phyloP scores from a whole-genome alignment of 1,140 invertebrate genomes.

The Zaprionus capensis region DNA sequence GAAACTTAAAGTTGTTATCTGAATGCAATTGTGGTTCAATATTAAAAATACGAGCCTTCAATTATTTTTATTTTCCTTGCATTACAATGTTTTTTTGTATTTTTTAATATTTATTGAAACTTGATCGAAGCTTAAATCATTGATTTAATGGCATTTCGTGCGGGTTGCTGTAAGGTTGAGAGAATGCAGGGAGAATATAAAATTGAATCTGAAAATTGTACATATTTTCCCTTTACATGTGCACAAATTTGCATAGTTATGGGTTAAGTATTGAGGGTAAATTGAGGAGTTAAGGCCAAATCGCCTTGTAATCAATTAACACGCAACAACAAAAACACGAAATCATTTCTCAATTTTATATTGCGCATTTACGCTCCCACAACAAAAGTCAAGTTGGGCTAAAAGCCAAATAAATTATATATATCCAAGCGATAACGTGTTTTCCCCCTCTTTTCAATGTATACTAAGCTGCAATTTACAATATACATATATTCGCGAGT shows the following conservation, averaged over 20 bases:
- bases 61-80: slow-evolving; percentile 11
- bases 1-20: slow-evolving; percentile 30
- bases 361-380: slow-evolving; percentile 30
- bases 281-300: slow-evolving; percentile 1
- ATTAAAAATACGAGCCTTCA: slow-evolving; percentile 13
- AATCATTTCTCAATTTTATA: slow-evolving; percentile 11
- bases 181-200: background rate
- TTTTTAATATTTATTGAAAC: slow-evolving; percentile 36
- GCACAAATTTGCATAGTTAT: background rate
- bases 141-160: slow-evolving; percentile 31
- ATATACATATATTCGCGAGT: background rate
- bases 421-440: background rate
- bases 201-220: background rate
- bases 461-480: background rate
- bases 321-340: background rate
- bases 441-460: background rate
- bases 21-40: slow-evolving; percentile 33
- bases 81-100: background rate
- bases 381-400: slow-evolving; percentile 14
- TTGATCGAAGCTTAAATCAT: slow-evolving; percentile 55
- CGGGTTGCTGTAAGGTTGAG: slow-evolving; percentile 32
- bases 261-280: slow-evolving; percentile 3
- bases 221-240: background rate
- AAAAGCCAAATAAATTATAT: slow-evolving; percentile 36
- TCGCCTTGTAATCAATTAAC: slow-evolving; percentile 18